phyloP scores from a whole-genome alignment of 2,888 invertebrate species.

The Lasioglossum lativentre region DNA sequence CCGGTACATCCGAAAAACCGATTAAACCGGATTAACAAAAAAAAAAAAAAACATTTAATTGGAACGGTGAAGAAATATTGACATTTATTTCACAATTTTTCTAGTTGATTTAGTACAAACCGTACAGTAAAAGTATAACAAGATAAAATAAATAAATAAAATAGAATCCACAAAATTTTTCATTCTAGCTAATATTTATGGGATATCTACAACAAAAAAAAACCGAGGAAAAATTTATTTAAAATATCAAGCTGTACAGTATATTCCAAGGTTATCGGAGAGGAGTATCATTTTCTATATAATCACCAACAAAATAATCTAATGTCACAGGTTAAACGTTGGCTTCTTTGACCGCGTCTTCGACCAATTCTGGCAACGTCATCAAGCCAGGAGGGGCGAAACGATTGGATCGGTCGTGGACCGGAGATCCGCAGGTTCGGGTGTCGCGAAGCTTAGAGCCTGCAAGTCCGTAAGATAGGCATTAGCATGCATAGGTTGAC shows the following conservation, averaged over 20 bases:
- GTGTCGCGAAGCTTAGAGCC: conserved; percentile 74
- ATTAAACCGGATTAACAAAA: background rate
- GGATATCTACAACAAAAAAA: too few species aligned
- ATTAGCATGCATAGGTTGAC: conserved; percentile 82
- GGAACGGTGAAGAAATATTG: background rate
- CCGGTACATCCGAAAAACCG: background rate
- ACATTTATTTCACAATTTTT: background rate
- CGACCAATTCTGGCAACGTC: conserved; percentile 51
- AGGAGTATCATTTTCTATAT: too few species aligned
- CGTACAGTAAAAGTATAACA: background rate
- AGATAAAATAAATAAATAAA: background rate
- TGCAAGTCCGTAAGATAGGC: conserved; percentile 76
- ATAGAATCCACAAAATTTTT: background rate
- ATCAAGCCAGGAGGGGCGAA: conserved; percentile 9
- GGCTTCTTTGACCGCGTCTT: conserved; percentile 31
- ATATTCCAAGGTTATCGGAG: too few species aligned
- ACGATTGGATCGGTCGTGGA: conserved; percentile 62
- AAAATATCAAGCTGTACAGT: too few species aligned
- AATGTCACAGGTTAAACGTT: conserved; percentile 30
- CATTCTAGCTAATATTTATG: too few species aligned
- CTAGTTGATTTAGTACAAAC: background rate
- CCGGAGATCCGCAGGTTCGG: conserved; percentile 73
- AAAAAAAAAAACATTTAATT: background rate
- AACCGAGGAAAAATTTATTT: too few species aligned
- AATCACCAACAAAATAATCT: too few species aligned